Base-by-base conservation (phyloP, 2,113 vertebrate species). In the Marmota flaviventris region DNA sequence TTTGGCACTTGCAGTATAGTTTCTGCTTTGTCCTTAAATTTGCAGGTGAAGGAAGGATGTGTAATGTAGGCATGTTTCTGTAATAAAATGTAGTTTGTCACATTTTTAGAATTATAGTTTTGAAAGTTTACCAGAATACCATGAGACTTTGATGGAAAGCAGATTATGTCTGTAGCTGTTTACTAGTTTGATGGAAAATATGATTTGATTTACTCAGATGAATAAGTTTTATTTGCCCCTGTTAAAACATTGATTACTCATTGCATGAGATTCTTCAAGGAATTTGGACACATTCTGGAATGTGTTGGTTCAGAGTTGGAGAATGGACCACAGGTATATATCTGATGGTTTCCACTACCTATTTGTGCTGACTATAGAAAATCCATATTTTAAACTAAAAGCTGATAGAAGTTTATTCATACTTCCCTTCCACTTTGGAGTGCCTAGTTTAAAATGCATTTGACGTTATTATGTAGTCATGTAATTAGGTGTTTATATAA, bases 121-220 rank as follows among this genome's bases (percentile, higher is more conserved):
- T 98, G 98, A 98, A 98, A 98, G 97, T 97, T 97, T 98, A 90
- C 92, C 96, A 97, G 96, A 97, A 98, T 98, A 97, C 93, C 96
- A 97, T 98, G 78, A 97, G 72, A 72, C 79, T 93, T 97, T 98
- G 97, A 98, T 98, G 95, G 95, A 96, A 99, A 98, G 96, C 98
- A 98, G 98, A 97, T 93, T 93, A 1, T 89, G 96, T 97, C 98
- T 98, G 97, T 97, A 98, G 96, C 97, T 98, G 94, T 98, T 98
- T 98, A 97, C 95, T 96, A 73, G 94, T 96, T 97, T 97, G 96
- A 96, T 97, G 95, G 97, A 98, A 98, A 98, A 98, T 97, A 97
- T 89, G 82, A 96, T 97, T 93, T 73, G 93, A 95, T 76, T 95
- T 96, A 96, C 95, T 97, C 0, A 0, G 97, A 97, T 98, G 97